phyloP scores from a whole-genome alignment of 2,888 invertebrate species.

The Platycnemis pennipes region DNA sequence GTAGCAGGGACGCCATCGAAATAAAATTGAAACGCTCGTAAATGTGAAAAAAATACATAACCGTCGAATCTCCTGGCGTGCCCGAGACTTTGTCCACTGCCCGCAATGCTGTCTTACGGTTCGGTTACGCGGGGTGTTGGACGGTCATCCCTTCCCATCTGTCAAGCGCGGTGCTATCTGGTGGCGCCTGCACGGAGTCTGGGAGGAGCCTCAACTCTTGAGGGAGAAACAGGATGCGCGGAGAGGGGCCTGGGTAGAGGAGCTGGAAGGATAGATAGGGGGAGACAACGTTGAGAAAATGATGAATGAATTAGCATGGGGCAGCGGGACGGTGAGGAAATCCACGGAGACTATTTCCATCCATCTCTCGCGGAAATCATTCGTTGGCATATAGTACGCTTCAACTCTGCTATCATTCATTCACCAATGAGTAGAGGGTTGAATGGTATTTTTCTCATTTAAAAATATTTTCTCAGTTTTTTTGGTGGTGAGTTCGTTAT shows the following conservation, averaged over 20 bases:
- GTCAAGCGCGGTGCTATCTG: neutral
- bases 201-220: too few relatives aligned
- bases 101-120: neutral
- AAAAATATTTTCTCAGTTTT: too few relatives aligned
- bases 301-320: neutral
- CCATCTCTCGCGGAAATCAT: neutral
- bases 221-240: neutral
- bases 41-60: neutral
- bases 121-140: neutral
- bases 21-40: neutral
- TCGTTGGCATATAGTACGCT: neutral
- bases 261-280: neutral
- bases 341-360: neutral
- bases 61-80: neutral
- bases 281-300: constrained; percentile 7
- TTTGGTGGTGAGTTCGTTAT: too few relatives aligned
- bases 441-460: too few relatives aligned
- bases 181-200: constrained; percentile 2
- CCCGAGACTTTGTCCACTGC: neutral
- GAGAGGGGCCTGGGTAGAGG: neutral
- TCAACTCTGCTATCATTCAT: neutral
- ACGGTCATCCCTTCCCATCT: constrained; percentile 30
- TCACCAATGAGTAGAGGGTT: neutral
- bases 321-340: neutral
- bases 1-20: neutral